Percentiles rank a stretch among this genome's conserved stretches.
Conservation (phyloP, 2,113 vertebrate species). For the Synchiropus splendidus region DNA sequence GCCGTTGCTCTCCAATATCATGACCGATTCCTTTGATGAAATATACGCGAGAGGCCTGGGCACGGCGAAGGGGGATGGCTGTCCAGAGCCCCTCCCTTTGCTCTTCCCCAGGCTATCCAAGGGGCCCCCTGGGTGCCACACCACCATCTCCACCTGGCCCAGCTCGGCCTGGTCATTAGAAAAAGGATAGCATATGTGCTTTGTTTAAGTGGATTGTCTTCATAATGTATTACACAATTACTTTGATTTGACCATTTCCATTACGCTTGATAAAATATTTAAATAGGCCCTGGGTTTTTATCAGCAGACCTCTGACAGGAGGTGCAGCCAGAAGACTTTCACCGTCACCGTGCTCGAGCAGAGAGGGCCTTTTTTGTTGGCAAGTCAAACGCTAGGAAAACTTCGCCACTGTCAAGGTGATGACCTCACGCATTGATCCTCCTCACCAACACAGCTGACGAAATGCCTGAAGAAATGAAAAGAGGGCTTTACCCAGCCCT, state of each 20-base stretch:
- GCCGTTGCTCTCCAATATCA: constrained; percentile 94
- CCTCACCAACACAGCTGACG: too few species aligned
- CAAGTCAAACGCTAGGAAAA: too few species aligned
- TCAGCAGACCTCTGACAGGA: constrained; percentile 80
- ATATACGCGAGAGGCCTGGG: constrained; percentile 85
- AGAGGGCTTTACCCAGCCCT: too few species aligned
- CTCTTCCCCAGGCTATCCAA: constrained; percentile 21
- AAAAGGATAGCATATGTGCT: constrained; percentile 99
- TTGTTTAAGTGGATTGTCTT: constrained; percentile 99
- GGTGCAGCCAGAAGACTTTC: too few species aligned
- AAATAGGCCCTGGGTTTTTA: constrained; percentile 96
- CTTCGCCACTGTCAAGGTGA: too few species aligned
- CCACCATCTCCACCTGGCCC: constrained; percentile 61
- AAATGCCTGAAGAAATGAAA: too few species aligned
- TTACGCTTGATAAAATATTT: constrained; percentile 99
- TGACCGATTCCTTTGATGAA: constrained; percentile 98
- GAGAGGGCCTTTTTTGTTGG: too few species aligned
- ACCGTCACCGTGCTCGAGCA: too few species aligned
- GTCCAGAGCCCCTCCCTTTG: constrained; percentile 68
- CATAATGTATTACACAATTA: constrained; percentile 99
- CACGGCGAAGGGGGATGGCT: constrained; percentile 84
- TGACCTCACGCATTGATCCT: too few species aligned
- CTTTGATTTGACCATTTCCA: constrained; percentile 99
- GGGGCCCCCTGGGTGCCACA: constrained; percentile 80
- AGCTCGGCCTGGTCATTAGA: constrained; percentile 87